Conservation (phyloP, 2,797 vertebrate species). For the Thunnus albacares region DNA sequence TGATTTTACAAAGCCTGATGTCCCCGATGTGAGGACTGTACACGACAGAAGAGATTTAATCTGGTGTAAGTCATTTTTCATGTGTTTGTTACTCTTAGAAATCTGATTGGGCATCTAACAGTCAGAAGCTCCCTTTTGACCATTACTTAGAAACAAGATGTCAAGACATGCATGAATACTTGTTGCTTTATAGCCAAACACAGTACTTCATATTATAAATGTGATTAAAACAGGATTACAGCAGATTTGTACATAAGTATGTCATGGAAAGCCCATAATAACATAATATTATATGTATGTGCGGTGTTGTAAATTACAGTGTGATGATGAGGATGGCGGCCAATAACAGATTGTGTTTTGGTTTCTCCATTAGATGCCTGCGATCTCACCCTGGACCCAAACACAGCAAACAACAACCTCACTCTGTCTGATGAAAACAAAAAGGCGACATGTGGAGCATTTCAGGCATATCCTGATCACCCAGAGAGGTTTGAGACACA, state of each 20-base stretch:
- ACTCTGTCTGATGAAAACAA: conserved; percentile 5
- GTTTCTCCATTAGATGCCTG: conserved; percentile 32
- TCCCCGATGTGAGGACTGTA: rapidly evolving
- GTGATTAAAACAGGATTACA: no score
- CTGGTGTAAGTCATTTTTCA: conserved; percentile 26
- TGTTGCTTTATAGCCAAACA: no score
- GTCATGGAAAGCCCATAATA: no score
- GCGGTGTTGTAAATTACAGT: neutral
- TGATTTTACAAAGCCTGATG: conserved; percentile 19
- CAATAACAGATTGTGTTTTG: neutral
- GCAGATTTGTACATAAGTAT: no score
- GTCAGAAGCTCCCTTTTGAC: no score
- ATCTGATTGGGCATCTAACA: no score
- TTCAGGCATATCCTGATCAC: rapidly evolving
- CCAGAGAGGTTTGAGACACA: rapidly evolving
- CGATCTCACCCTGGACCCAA: conserved; percentile 34
- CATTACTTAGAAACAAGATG: no score
- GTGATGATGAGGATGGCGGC: neutral
- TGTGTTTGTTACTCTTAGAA: no score
- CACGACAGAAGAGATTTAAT: neutral
- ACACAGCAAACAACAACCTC: neutral
- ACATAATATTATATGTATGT: neutral
- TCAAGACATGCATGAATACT: no score
- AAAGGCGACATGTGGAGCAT: rapidly evolving
- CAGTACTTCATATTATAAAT: no score